Evolutionary conservation across 2,888 invertebrate species (phyloP).

Genomic region (Rhaphigaster nebulosa): DNA sequence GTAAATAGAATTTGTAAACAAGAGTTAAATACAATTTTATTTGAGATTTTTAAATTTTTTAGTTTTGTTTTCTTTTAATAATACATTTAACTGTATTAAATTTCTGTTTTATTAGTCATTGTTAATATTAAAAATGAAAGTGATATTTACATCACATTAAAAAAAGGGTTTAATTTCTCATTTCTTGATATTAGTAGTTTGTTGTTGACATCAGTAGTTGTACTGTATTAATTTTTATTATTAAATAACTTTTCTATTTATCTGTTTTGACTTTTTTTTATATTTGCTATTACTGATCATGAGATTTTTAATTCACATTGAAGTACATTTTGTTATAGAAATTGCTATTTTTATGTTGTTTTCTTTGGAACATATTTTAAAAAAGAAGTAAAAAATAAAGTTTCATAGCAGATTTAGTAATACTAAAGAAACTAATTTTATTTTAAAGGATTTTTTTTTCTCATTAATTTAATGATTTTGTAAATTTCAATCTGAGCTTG

Average conservation of each 20-base stretch:
- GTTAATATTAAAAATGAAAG: background rate
- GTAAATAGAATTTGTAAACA: slow-evolving; percentile 26
- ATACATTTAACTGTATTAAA: slow-evolving; percentile 2
- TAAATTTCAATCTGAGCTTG: background rate
- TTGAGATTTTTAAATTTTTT: background rate
- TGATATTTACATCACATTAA: slow-evolving; percentile 7
- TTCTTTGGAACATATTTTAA: background rate
- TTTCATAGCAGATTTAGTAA: background rate
- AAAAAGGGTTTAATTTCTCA: background rate
- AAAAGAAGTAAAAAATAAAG: background rate
- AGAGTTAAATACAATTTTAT: slow-evolving; percentile 26
- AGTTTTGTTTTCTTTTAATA: too few species aligned
- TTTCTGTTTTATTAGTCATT: background rate
- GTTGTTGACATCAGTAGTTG: background rate
- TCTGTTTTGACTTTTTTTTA: background rate
- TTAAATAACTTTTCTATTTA: background rate
- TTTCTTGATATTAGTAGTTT: background rate
- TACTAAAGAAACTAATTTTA: background rate
- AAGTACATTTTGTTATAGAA: background rate
- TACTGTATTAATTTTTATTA: slow-evolving; percentile 18
- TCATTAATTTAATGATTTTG: background rate
- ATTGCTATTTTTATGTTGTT: background rate
- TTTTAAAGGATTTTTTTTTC: background rate
- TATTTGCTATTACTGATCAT: background rate
- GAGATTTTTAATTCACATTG: background rate